phyloP scores from a whole-genome alignment of 1,140 invertebrate species.

The Pissodes strobi region DNA sequence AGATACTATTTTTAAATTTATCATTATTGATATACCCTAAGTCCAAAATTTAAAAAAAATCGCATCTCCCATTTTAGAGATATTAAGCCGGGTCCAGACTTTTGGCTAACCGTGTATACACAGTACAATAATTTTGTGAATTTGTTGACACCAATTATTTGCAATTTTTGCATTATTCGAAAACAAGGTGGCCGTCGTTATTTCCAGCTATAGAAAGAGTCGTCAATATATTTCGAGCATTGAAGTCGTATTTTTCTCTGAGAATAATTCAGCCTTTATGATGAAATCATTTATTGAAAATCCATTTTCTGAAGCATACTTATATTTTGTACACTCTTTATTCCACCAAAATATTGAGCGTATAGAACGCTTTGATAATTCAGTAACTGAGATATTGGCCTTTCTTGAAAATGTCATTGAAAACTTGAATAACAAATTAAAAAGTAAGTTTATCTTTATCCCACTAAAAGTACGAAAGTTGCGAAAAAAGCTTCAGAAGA shows the following conservation, averaged over 20 bases:
- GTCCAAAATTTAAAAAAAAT: too few relatives aligned
- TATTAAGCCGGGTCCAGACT: too few relatives aligned
- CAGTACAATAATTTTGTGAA: constrained; percentile 19
- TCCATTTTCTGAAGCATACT: constrained; percentile 27
- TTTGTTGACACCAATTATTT: constrained; percentile 19
- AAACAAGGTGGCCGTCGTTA: constrained; percentile 31
- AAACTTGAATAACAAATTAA: constrained; percentile 13
- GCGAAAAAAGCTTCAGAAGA: too few relatives aligned
- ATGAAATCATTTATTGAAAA: constrained; percentile 35
- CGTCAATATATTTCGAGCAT: constrained; percentile 16
- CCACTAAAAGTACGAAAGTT: constrained; percentile 1
- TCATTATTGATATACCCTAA: too few relatives aligned
- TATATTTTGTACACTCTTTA: constrained; percentile 29
- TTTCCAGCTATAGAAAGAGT: constrained; percentile 34
- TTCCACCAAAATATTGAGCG: constrained; percentile 25
- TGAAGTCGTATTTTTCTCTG: constrained; percentile 25
- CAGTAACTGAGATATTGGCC: too few relatives aligned
- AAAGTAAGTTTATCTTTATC: neutral
- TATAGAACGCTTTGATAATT: constrained; percentile 22
- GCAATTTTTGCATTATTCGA: constrained; percentile 31
- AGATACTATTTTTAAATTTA: too few relatives aligned
- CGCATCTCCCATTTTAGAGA: too few relatives aligned
- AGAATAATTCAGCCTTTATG: constrained; percentile 21
- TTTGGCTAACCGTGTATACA: too few relatives aligned
- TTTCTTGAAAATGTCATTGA: too few relatives aligned